These are phyloP conservation scores for Promerops cafer DNA, from an alignment of 2,113 vertebrate genomes.

Conservation along the genomic window DNA sequence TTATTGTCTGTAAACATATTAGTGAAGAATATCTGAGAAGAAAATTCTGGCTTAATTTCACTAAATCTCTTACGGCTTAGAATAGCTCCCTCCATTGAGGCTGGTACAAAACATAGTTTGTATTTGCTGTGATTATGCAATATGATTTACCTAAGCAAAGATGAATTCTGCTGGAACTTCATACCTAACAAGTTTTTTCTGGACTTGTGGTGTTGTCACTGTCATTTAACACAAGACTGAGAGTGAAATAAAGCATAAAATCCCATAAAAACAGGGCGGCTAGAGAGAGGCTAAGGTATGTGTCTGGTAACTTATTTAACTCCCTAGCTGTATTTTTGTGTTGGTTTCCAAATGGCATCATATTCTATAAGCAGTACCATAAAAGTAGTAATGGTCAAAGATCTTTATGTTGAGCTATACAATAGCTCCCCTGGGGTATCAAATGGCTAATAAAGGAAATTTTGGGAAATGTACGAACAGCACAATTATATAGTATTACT, in stretches of 20 bases:
- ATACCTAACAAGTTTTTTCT: background rate
- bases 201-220: background rate
- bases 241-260: background rate
- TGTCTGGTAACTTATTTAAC: background rate
- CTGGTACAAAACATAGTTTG: background rate
- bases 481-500: background rate
- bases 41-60: background rate
- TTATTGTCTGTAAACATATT: background rate
- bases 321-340: background rate
- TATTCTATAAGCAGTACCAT: background rate
- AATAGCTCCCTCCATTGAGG: background rate
- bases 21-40: background rate
- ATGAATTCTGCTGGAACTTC: background rate
- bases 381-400: background rate
- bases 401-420: background rate
- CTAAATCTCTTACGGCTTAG: background rate
- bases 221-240: background rate
- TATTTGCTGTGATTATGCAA: background rate
- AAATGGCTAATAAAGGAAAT: background rate
- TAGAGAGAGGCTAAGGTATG: background rate
- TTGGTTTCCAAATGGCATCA: background rate
- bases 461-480: background rate
- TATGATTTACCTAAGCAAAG: background rate
- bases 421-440: background rate
- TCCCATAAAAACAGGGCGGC: background rate